Conservation (phyloP, 1,140 invertebrate genomes). For the Brachionus koreanus region DNA sequence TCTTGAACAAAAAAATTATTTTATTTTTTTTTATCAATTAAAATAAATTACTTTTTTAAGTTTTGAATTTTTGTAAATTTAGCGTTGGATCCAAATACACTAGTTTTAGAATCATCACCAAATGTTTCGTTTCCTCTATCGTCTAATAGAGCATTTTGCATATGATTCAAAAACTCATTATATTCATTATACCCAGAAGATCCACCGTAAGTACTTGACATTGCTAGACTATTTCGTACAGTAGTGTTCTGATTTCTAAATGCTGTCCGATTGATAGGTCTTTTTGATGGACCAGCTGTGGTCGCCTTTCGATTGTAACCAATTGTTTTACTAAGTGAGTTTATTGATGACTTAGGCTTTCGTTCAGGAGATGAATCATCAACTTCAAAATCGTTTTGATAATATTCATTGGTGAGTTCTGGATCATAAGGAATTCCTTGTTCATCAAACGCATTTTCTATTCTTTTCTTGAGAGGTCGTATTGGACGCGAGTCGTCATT, state of each 20-base stretch:
- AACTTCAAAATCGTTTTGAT: slow-evolving; percentile 52
- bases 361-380: slow-evolving; percentile 45
- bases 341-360: neutral
- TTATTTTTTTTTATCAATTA: slow-evolving; percentile 45
- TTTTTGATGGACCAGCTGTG: neutral
- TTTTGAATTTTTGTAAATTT: slow-evolving; percentile 55
- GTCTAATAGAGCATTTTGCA: slow-evolving; percentile 51
- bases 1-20: slow-evolving; percentile 47
- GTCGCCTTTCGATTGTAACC: neutral
- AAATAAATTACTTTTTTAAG: slow-evolving; percentile 50
- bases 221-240: neutral
- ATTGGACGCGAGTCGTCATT: slow-evolving; percentile 54
- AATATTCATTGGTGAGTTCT: slow-evolving; percentile 56
- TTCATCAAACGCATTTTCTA: slow-evolving; percentile 52
- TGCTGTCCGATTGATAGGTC: neutral
- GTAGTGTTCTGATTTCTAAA: neutral
- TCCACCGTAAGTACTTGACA: neutral
- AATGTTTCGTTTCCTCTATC: slow-evolving; percentile 46
- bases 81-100: slow-evolving; percentile 54
- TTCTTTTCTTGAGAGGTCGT: slow-evolving; percentile 54
- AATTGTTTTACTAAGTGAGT: neutral
- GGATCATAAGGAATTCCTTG: slow-evolving; percentile 55
- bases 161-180: slow-evolving; percentile 50
- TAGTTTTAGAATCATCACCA: slow-evolving; percentile 52
- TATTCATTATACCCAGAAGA: slow-evolving; percentile 47